Percentiles rank a stretch among this genome's conserved stretches.
Evolutionary conservation across 2,113 vertebrate species (phyloP).

Genomic region (Ginglymostoma cirratum): DNA sequence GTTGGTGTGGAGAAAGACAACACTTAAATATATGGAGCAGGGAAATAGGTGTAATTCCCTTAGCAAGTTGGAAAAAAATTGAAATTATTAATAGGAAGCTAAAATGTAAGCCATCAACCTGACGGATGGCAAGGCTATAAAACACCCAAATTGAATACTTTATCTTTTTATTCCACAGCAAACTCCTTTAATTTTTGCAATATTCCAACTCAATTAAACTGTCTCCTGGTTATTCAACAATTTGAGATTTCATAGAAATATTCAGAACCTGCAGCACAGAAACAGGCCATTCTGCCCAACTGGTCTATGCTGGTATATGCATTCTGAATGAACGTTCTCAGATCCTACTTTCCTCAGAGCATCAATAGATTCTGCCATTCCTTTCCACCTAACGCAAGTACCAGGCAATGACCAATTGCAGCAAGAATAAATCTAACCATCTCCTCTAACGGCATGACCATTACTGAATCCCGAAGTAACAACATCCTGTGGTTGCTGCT

Average conservation of each 20-base stretch:
- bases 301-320: background rate
- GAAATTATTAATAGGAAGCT: slow-evolving; percentile 16
- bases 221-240: background rate
- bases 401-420: too few relatives aligned
- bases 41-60: background rate
- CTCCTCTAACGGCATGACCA: too few relatives aligned
- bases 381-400: background rate
- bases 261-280: background rate
- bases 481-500: too few relatives aligned
- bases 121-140: slow-evolving; percentile 18
- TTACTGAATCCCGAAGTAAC: too few relatives aligned
- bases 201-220: background rate
- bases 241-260: background rate
- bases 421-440: too few relatives aligned
- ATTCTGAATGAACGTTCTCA: background rate
- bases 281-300: background rate
- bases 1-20: background rate
- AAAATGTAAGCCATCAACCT: slow-evolving; percentile 6
- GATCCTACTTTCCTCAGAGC: background rate
- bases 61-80: background rate
- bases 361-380: background rate
- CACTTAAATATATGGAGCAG: background rate
- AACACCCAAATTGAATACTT: slow-evolving; percentile 29
- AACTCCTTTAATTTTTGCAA: background rate
- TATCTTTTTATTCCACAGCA: slow-evolving; percentile 12